phyloP scores from a whole-genome alignment of 2,797 vertebrate genomes.

The Bothrops alternatus region DNA sequence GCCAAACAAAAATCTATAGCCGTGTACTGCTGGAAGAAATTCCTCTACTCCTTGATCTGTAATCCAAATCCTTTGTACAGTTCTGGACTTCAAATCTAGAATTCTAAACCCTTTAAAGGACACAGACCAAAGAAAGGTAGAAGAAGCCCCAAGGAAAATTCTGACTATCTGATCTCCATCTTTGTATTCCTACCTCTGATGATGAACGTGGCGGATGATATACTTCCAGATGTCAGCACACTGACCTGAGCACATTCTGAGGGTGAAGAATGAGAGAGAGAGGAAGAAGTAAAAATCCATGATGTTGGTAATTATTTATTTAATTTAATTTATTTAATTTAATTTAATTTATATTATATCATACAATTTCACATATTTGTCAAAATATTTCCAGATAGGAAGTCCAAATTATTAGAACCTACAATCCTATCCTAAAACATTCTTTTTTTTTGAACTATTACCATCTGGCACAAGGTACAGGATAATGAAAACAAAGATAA shows the following conservation, averaged over 20 bases:
- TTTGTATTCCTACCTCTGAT: slow-evolving; percentile 55
- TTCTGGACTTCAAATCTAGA: not conserved
- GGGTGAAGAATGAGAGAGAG: not conserved
- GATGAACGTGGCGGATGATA: slow-evolving; percentile 49
- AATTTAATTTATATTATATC: too few species aligned
- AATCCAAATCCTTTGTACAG: not conserved
- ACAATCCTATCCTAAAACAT: not conserved
- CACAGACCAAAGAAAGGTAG: not conserved
- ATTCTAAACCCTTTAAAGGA: not conserved
- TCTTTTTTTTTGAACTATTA: too few species aligned
- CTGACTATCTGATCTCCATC: not conserved
- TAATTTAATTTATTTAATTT: too few species aligned
- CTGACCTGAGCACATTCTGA: slow-evolving; percentile 64
- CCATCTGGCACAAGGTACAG: too few species aligned
- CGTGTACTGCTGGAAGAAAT: not conserved
- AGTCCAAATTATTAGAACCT: not conserved
- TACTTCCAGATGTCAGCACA: slow-evolving; percentile 66
- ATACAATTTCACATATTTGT: not conserved
- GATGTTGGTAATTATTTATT: not conserved
- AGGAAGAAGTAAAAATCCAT: not conserved
- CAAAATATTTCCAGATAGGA: not conserved
- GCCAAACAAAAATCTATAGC: not conserved
- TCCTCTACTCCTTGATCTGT: not conserved
- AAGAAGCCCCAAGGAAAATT: not conserved
- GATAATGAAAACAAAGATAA: too few species aligned